These are phyloP conservation scores for Apis cerana DNA, from an alignment of 1,140 invertebrate species.

Conservation along the genomic window DNA sequence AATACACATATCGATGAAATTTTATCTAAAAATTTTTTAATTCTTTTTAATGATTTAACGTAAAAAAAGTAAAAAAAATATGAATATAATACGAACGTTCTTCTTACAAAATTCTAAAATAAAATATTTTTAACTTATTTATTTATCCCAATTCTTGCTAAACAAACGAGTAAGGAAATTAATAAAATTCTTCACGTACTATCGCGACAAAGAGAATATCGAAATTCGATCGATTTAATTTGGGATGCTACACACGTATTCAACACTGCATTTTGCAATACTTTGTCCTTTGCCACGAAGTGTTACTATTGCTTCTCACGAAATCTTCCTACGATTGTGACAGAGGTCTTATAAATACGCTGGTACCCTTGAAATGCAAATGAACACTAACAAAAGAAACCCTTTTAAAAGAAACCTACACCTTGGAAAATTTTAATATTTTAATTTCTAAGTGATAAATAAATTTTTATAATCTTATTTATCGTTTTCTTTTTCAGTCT, in stretches of 20 bases:
- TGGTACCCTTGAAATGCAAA: not conserved
- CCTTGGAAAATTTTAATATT: no score
- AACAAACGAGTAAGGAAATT: not conserved
- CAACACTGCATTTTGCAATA: conserved; percentile 5
- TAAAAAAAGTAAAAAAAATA: no score
- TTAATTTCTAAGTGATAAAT: no score
- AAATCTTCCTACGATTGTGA: not conserved
- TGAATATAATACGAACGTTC: no score
- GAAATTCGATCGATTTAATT: not conserved
- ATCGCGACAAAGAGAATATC: not conserved
- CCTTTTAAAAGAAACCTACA: no score
- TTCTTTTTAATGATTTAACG: no score
- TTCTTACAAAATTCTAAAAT: not conserved
- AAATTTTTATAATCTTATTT: no score
- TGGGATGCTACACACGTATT: not conserved
- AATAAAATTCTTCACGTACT: not conserved
- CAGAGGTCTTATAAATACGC: not conserved
- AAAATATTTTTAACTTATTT: not conserved
- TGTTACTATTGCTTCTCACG: not conserved
- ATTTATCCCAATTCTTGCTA: not conserved
- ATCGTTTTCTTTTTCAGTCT: no score
- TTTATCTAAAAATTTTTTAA: not conserved
- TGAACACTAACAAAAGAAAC: not conserved
- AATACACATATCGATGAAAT: no score
- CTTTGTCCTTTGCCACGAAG: not conserved